Base-by-base conservation (phyloP, 2,113 vertebrate genomes). In the Corvus hawaiiensis region DNA sequence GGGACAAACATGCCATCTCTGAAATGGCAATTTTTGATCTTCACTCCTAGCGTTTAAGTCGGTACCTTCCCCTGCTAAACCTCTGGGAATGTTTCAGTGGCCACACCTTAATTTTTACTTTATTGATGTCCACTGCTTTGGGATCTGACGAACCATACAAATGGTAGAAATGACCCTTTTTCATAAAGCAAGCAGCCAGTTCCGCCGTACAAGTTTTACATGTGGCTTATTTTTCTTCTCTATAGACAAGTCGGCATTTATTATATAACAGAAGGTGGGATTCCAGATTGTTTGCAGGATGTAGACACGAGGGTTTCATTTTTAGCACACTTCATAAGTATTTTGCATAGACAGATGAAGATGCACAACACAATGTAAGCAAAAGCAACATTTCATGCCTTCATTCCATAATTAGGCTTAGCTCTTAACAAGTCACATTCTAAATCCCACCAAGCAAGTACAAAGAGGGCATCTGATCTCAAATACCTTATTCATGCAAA, bases 401-500 rank as follows among this genome's bases (percentile, higher is more conserved):
- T 93, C 66, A 62, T 68, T 92, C 94, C 67, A 66, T 92, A 96
- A 95, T 96, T 95, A 95, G 84, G n/a, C 81, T 94, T 87, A 91
- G 87, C 66, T 94, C 75, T 93, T 95, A 84, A 90, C 88, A 95
- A 96, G 93, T 93, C 96, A 92, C 92, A 96, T 95, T 95, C 95
- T 90, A 91, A 96, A 95, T 89, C 92, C 94, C 92, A 96, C 63
- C 82, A 95, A 96, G 92, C 76, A 89, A 96, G 79, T 87, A 91
- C 59, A 93, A 92, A 95, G 93, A 91, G 95, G 93, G 89, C 92
- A 95, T 96, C 92, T 96, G 84, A 94, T 94, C 88, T 92, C 84
- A 96, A 96, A 94, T 94, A 94, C 97, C 95, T 96, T 95, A 96
- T 97, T 97, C 97, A 96, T 97, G 96, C 96, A 94, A 96, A 96